Base-by-base conservation (phyloP, 2,888 invertebrate species). In the Nemotelus pantherinus region DNA sequence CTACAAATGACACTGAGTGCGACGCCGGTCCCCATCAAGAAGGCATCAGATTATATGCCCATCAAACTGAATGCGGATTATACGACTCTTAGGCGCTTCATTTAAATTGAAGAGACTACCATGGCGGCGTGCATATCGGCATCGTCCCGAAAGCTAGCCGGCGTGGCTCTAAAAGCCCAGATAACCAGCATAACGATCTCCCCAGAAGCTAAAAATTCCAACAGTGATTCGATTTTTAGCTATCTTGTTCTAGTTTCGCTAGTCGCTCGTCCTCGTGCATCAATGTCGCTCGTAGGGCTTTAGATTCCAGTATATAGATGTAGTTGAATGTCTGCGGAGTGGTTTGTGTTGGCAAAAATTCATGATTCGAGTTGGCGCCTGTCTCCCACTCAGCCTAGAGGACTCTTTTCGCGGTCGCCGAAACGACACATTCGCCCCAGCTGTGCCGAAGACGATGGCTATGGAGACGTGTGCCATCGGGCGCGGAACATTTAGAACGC, bases 331-430 rank as follows among this genome's bases (percentile, higher is more conserved):
- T 45, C 6, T 47, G 58, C 45, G 47, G 48, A 74, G n/a, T 3
- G 74, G 7, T 39, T 44, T 48, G 39, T 63, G 25, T 47, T 72
- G 6, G 25, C 47, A 74, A 39, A 48, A 74, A 74, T 63, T 44
- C 74, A 60, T 63, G 63, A 63, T 48, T 48, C 74, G 48, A 63
- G 50, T 60, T 74, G 74, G 74, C 74, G 74, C 74, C 74, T 55
- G 70, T 43, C 55, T 70, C 50, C 55, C 39, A 10, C 10, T 41
- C 25, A 25, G 25, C 25, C 3, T 3, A 48, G 9, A 70, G 55
- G 44, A 39, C 70, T 63, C 7, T 4, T 43, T 7, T 43, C 43
- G 41, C 43, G 9, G 41, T 63, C 25, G 63, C 2, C 43, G 5
- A 41, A 43, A 25, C 63, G 5, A 2, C 3, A 63, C 25, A 41